Evolutionary conservation across 1,140 invertebrate genomes (phyloP).

Genomic region (Mya arenaria): DNA sequence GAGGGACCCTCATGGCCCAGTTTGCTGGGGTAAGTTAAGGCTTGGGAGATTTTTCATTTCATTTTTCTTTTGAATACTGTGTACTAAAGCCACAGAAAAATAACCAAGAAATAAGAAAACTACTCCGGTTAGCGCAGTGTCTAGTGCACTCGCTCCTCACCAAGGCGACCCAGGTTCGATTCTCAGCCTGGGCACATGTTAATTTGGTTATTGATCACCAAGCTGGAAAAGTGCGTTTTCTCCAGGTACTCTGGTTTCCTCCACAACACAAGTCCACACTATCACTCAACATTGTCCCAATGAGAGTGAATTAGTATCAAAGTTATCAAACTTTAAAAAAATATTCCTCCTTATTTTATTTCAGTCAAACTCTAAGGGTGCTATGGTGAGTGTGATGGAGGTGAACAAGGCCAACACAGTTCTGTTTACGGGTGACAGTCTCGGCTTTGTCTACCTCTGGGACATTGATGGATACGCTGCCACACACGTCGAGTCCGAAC

Average conservation of each 20-base stretch:
- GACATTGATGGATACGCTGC: slow-evolving; percentile 76
- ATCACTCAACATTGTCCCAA: no score
- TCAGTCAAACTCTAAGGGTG: slow-evolving; percentile 73
- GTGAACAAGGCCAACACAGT: slow-evolving; percentile 70
- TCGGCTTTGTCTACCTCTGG: slow-evolving; percentile 80
- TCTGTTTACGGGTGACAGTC: slow-evolving; percentile 77
- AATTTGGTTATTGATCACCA: no score
- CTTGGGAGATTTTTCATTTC: neutral
- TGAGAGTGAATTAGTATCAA: no score
- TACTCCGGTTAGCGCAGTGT: no score
- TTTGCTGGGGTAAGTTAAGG: slow-evolving; percentile 73
- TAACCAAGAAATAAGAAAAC: no score
- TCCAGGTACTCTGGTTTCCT: neutral
- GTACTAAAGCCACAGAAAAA: no score
- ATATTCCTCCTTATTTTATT: no score
- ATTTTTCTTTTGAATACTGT: neutral
- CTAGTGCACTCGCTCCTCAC: no score
- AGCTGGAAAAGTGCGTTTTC: neutral
- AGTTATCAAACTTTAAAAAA: no score
- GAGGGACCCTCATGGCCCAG: slow-evolving; percentile 76
- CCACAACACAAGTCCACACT: no score
- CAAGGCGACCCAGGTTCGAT: no score
- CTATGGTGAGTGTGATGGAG: slow-evolving; percentile 72
- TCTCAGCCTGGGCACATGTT: no score
- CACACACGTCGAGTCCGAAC: slow-evolving; percentile 60